phyloP scores from a whole-genome alignment of 2,888 invertebrate species.

The Diogma glabrata region DNA sequence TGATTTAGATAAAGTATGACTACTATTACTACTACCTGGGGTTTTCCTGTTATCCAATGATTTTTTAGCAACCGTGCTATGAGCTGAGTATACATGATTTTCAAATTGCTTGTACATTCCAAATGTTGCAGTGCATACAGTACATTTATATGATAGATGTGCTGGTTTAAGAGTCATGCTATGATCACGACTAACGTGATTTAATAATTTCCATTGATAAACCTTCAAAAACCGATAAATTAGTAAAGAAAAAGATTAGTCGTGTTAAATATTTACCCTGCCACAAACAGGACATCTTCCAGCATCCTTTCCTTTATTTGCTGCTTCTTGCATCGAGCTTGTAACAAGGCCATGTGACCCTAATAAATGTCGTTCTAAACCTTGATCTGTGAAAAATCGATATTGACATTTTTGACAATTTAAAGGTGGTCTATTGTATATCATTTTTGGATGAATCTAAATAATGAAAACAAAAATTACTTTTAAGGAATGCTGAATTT shows the following conservation, averaged over 20 bases:
- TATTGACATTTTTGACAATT: conserved; percentile 95
- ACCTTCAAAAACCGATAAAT: conserved; percentile 47
- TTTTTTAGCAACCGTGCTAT: conserved; percentile 79
- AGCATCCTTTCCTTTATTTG: conserved; percentile 87
- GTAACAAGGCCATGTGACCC: conserved; percentile 92
- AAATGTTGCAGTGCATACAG: conserved; percentile 88
- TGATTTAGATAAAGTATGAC: conserved; percentile 26
- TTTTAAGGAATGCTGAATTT: neutral
- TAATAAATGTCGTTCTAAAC: conserved; percentile 85
- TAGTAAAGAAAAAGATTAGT: conserved; percentile 7
- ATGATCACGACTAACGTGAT: conserved; percentile 86
- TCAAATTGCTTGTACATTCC: conserved; percentile 93
- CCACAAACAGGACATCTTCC: conserved; percentile 93
- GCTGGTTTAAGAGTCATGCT: conserved; percentile 85
- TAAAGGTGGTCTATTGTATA: conserved; percentile 84
- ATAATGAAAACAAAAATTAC: conserved; percentile 5
- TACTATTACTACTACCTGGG: conserved; percentile 22
- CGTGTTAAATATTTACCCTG: conserved; percentile 48
- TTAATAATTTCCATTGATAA: conserved; percentile 85
- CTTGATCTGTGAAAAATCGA: conserved; percentile 95
- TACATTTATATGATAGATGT: conserved; percentile 88
- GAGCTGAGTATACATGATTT: conserved; percentile 87
- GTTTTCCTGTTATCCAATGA: conserved; percentile 67
- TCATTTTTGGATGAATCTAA: conserved; percentile 86
- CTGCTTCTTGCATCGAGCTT: conserved; percentile 91